A percentile compares a stretch with the other conserved stretches of the same genome.
Evolutionary conservation across 2,113 vertebrate species (phyloP).

Genomic region (Todiramphus saurophagus): DNA sequence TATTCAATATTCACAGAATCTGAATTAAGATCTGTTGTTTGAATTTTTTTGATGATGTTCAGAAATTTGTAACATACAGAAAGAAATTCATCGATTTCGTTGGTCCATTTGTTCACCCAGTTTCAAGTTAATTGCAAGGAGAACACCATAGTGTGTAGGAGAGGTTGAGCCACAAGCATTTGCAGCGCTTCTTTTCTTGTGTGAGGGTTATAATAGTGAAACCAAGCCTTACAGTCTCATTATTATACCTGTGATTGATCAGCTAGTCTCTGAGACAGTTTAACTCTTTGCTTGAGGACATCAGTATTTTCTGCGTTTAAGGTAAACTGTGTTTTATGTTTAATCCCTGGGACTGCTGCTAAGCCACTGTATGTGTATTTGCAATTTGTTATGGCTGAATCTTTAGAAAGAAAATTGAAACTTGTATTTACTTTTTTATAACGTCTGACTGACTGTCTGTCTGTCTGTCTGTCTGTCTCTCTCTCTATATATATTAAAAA

Average conservation of each 20-base stretch:
- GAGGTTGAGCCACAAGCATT: slow-evolving; percentile 1
- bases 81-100: background rate
- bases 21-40: slow-evolving; percentile 62
- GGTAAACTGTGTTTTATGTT: background rate
- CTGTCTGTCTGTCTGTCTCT: background rate
- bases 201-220: background rate
- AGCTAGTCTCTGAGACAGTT: background rate
- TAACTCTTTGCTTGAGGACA: background rate
- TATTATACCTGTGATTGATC: background rate
- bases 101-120: background rate
- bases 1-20: slow-evolving; percentile 19
- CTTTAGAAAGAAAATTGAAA: background rate
- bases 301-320: background rate
- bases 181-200: background rate
- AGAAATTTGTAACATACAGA: slow-evolving; percentile 24
- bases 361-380: background rate
- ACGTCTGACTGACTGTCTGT: background rate
- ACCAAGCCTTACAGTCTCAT: background rate
- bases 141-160: background rate
- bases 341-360: background rate
- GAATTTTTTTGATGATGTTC: slow-evolving; percentile 36
- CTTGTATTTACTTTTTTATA: background rate
- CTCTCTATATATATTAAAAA: background rate
- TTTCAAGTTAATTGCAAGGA: background rate
- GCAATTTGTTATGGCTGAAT: background rate